phyloP scores from a whole-genome alignment of 2,113 vertebrate species.

The Peromyscus maniculatus region DNA sequence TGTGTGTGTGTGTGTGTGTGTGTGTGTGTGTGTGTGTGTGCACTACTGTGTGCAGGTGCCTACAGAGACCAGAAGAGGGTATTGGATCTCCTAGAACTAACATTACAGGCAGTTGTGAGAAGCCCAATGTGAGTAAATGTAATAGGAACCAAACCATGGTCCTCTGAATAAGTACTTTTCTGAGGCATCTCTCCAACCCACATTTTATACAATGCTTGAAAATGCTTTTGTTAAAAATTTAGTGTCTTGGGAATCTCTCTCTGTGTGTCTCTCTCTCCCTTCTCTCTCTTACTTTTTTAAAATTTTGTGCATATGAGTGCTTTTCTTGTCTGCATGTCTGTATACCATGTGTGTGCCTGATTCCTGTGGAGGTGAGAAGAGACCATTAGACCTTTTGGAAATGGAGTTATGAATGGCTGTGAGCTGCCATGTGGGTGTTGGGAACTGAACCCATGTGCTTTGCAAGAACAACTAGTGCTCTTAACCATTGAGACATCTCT shows the following conservation, averaged over 20 bases:
- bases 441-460: neutral
- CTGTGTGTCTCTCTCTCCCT: neutral
- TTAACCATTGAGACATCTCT: neutral
- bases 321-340: neutral
- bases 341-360: neutral
- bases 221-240: neutral
- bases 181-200: neutral
- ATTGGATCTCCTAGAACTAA: neutral
- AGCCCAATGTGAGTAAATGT: neutral
- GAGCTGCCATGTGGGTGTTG: neutral
- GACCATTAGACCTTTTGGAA: neutral
- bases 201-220: neutral
- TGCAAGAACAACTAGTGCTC: neutral
- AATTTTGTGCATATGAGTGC: neutral
- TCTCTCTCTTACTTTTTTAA: neutral
- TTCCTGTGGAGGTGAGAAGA: neutral
- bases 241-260: neutral
- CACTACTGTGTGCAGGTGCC: neutral
- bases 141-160: neutral
- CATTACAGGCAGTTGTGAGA: neutral
- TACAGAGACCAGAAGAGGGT: too few relatives aligned
- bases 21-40: neutral
- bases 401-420: neutral
- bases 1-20: neutral
- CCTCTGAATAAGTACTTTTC: neutral